Evolutionary conservation across 2,113 vertebrate genomes (phyloP).

Genomic region (Petaurus breviceps): DNA sequence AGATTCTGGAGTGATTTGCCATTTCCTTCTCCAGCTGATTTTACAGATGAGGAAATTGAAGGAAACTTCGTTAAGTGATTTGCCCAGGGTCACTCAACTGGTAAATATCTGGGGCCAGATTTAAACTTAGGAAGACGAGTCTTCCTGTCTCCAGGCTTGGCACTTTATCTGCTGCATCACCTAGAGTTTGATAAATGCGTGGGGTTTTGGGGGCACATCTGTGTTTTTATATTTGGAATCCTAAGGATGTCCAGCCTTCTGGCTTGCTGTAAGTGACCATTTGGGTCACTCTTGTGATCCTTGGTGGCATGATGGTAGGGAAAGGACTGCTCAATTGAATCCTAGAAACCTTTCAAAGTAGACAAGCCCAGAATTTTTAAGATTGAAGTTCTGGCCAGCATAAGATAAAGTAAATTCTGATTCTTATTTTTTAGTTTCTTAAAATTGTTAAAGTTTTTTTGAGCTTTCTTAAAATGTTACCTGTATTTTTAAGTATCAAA

Average conservation of each 20-base stretch:
- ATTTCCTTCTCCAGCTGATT: not conserved
- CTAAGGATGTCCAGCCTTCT: not conserved
- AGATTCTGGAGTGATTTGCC: not conserved
- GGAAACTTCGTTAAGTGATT: not conserved
- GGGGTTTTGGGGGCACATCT: not conserved
- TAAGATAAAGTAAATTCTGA: not conserved
- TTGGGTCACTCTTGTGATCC: not conserved
- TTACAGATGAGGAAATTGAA: not conserved
- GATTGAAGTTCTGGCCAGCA: conserved; percentile 4
- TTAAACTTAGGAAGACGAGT: not conserved
- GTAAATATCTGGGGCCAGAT: not conserved
- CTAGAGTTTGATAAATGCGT: not conserved
- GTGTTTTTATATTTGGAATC: not conserved
- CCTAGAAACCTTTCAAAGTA: not conserved
- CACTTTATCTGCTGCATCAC: no score
- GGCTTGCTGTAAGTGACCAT: not conserved
- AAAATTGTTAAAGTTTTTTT: not conserved
- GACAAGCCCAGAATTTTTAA: conserved; percentile 21
- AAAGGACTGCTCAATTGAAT: not conserved
- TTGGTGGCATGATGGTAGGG: not conserved
- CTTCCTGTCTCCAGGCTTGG: not conserved
- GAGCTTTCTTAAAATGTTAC: not conserved
- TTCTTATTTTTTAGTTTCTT: not conserved
- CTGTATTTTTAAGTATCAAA: not conserved
- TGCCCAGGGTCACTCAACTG: not conserved